Conservation (phyloP, 2,888 invertebrate genomes). For the Neoscelio sp. region DNA sequence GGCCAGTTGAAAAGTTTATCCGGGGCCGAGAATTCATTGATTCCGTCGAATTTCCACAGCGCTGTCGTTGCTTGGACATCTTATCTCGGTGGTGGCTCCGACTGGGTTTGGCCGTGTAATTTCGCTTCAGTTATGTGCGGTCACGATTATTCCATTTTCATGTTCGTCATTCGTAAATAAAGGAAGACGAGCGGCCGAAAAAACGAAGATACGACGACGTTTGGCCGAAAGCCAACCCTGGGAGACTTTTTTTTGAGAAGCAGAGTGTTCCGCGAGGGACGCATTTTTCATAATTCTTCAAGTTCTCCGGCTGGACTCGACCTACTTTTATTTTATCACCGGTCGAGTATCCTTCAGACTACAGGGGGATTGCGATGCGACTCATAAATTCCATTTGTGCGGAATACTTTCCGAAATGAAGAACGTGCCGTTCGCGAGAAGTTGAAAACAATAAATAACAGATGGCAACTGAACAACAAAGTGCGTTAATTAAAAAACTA, state of each 20-base stretch:
- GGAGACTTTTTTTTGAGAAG: conserved; percentile 13
- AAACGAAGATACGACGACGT: conserved; percentile 5
- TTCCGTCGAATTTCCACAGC: conserved; percentile 3
- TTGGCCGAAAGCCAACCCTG: conserved; percentile 22
- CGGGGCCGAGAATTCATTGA: neutral
- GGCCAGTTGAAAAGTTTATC: conserved; percentile 1
- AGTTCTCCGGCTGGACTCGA: conserved; percentile 4
- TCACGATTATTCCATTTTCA: conserved; percentile 50
- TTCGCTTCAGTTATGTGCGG: conserved; percentile 32
- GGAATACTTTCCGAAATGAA: conserved; percentile 3
- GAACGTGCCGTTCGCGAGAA: neutral
- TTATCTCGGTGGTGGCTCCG: conserved; percentile 20
- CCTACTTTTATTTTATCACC: conserved; percentile 33
- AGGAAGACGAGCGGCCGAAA: conserved; percentile 16
- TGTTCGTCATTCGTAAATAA: conserved; percentile 53
- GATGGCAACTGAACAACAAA: too few species aligned
- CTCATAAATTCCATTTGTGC: neutral
- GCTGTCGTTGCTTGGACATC: conserved; percentile 17
- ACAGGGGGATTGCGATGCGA: conserved; percentile 12
- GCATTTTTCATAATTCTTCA: conserved; percentile 55
- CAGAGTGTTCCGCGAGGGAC: conserved; percentile 31
- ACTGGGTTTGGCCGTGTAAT: conserved; percentile 1
- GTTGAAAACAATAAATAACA: too few species aligned
- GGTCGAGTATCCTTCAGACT: neutral
- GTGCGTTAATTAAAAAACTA: too few species aligned